These are phyloP conservation scores for Ursus arctos DNA, from an alignment of 2,113 vertebrate species.

Conservation along the genomic window DNA sequence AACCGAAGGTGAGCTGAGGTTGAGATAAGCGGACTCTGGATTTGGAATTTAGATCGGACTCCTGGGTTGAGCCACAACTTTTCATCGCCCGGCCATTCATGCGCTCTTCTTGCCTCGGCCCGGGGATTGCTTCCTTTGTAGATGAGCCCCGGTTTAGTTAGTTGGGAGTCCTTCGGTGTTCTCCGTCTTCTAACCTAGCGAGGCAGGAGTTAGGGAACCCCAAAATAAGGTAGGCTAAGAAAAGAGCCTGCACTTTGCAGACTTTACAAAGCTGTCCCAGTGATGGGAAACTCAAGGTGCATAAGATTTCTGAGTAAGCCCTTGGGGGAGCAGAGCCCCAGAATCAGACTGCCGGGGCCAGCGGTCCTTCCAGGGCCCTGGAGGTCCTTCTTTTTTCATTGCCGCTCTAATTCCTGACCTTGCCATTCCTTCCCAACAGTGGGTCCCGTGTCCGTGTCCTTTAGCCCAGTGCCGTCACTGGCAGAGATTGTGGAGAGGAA, in stretches of 20 bases:
- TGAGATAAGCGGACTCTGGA: background rate
- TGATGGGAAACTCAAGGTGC: background rate
- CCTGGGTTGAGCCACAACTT: background rate
- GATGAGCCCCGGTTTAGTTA: background rate
- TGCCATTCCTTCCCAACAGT: conserved; percentile 86
- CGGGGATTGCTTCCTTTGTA: background rate
- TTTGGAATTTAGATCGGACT: background rate
- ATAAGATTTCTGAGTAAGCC: background rate
- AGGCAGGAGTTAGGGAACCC: background rate
- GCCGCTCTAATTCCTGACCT: background rate
- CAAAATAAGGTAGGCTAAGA: background rate
- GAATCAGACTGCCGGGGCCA: background rate
- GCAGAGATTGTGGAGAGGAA: conserved; percentile 93
- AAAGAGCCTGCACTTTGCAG: background rate
- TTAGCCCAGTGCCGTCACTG: conserved; percentile 91
- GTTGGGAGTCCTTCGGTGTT: conserved; percentile 1
- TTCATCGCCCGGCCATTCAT: background rate
- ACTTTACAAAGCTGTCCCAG: background rate
- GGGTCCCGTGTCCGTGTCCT: conserved; percentile 93
- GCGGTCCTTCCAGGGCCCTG: background rate
- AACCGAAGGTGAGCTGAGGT: background rate
- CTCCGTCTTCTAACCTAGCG: background rate
- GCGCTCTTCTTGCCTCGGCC: background rate
- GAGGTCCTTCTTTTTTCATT: background rate
- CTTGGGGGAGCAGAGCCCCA: background rate